These are phyloP conservation scores for Puntigrus tetrazona DNA, from an alignment of 2,113 vertebrate genomes.

Conservation along the genomic window DNA sequence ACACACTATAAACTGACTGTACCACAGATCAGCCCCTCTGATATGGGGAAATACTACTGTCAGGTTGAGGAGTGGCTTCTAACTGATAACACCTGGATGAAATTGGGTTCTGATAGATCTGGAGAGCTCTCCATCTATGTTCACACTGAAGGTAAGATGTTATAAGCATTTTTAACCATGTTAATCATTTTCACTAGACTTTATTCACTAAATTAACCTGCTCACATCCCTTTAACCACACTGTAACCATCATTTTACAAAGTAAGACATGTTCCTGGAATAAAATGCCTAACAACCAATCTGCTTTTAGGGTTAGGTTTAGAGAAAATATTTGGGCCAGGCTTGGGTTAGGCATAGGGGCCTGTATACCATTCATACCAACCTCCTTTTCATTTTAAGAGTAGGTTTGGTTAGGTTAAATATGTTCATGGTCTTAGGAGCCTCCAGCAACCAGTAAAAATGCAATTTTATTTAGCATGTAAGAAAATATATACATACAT, in stretches of 20 bases:
- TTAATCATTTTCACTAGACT: neutral
- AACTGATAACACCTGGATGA: constrained; percentile 81
- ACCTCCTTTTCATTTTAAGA: neutral
- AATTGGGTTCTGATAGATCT: constrained; percentile 78
- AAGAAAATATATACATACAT: neutral
- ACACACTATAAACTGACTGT: constrained; percentile 73
- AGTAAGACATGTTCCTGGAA: neutral
- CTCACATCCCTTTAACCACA: neutral
- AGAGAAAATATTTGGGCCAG: neutral
- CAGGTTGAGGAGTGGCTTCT: constrained; percentile 81
- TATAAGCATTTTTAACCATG: neutral
- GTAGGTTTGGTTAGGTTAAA: neutral
- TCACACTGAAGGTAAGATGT: neutral
- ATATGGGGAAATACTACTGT: constrained; percentile 79
- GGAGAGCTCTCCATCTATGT: constrained; percentile 62
- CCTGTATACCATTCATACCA: neutral
- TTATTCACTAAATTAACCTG: neutral
- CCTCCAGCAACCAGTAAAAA: neutral
- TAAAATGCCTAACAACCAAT: neutral
- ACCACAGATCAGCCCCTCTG: constrained; percentile 25
- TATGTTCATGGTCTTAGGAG: neutral
- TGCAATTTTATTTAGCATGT: neutral
- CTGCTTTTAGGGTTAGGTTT: neutral
- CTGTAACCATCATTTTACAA: neutral
- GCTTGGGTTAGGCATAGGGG: neutral